Conservation (phyloP, 2,888 invertebrate genomes). For the Pantelozetes paolii region DNA sequence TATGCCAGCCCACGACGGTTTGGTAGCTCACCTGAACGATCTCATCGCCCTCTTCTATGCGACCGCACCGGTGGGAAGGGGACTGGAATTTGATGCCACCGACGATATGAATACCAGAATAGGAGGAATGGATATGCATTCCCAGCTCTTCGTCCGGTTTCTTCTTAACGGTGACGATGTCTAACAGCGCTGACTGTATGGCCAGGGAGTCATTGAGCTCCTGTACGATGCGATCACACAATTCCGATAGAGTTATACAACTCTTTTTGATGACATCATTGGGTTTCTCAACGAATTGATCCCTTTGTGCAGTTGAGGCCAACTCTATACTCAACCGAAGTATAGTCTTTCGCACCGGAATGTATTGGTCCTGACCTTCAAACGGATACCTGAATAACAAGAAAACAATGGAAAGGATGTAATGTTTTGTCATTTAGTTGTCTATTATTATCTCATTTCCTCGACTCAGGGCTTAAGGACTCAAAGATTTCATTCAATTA, state of each 20-base stretch:
- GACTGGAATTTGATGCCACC: slow-evolving; percentile 70
- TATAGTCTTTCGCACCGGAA: slow-evolving; percentile 66
- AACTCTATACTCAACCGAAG: slow-evolving; percentile 76
- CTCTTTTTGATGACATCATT: slow-evolving; percentile 61
- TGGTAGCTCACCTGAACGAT: slow-evolving; percentile 77
- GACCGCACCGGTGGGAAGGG: slow-evolving; percentile 69
- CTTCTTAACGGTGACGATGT: slow-evolving; percentile 72
- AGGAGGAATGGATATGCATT: slow-evolving; percentile 79
- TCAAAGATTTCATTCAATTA: too few species aligned
- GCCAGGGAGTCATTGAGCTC: slow-evolving; percentile 83
- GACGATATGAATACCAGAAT: slow-evolving; percentile 70
- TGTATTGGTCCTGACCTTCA: slow-evolving; percentile 60
- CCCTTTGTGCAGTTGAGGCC: slow-evolving; percentile 83
- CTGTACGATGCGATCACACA: slow-evolving; percentile 75
- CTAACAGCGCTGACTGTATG: slow-evolving; percentile 84
- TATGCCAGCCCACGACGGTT: slow-evolving; percentile 72
- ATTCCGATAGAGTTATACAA: slow-evolving; percentile 64
- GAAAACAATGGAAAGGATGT: background rate
- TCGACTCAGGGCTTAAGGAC: too few species aligned
- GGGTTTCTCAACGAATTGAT: slow-evolving; percentile 80
- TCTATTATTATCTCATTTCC: too few species aligned
- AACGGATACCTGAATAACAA: slow-evolving; percentile 58
- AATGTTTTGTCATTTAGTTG: too few species aligned
- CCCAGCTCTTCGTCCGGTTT: slow-evolving; percentile 78
- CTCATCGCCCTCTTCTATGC: slow-evolving; percentile 93